phyloP scores from a whole-genome alignment of 2,797 vertebrate genomes.

The Hybognathus amarus region DNA sequence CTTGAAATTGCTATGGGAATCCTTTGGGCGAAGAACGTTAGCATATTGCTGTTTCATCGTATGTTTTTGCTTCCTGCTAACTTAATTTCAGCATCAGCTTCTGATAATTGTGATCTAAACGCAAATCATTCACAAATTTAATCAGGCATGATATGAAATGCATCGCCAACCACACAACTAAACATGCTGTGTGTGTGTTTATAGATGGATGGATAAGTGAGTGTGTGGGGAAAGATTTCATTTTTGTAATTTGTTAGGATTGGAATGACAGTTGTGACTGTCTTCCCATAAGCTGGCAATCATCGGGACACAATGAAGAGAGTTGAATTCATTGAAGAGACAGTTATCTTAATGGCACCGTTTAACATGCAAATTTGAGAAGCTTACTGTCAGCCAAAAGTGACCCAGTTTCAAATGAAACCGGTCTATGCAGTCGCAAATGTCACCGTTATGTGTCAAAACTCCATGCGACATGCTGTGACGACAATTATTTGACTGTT shows the following conservation, averaged over 20 bases:
- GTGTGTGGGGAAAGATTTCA: not conserved
- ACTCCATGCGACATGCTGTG: constrained; percentile 24
- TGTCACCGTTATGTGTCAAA: constrained; percentile 12
- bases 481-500: constrained; percentile 21
- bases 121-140: constrained; percentile 29
- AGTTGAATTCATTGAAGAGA: constrained; percentile 23
- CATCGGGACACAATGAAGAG: constrained; percentile 3
- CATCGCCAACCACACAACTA: not conserved
- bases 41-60: not conserved
- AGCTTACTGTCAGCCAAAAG: constrained; percentile 37
- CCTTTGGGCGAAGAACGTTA: not conserved
- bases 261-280: not conserved
- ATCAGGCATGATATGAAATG: constrained; percentile 25
- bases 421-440: constrained; percentile 1
- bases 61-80: constrained; percentile 1
- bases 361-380: constrained; percentile 36
- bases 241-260: not conserved
- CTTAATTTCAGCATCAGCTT: constrained; percentile 17
- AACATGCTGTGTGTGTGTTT: not conserved
- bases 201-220: not conserved
- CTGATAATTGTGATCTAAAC: constrained; percentile 21
- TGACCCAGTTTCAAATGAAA: constrained; percentile 32
- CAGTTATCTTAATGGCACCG: constrained; percentile 31
- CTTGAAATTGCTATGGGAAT: constrained; percentile 29
- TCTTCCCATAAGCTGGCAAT: constrained; percentile 34